phyloP scores from a whole-genome alignment of 2,888 invertebrate species.

The Pseudanteris insignis region DNA sequence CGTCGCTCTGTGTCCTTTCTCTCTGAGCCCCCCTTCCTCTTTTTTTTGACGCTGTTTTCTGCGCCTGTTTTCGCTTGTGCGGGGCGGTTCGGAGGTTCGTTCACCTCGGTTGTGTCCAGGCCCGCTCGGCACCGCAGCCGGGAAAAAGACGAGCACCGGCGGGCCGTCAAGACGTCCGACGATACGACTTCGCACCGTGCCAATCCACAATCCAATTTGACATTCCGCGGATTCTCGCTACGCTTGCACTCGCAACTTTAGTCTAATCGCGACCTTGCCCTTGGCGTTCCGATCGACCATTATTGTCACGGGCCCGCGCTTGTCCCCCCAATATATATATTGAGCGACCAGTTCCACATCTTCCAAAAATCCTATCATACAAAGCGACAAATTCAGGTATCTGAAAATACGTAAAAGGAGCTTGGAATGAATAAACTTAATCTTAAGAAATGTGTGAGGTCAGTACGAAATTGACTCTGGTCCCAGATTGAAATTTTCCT shows the following conservation, averaged over 20 bases:
- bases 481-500: no score
- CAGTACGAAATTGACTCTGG: no score
- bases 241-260: constrained; percentile 50
- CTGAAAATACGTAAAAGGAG: no score
- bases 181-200: constrained; percentile 47
- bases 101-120: constrained; percentile 61
- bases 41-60: constrained; percentile 43
- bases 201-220: constrained; percentile 56
- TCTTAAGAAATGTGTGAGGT: no score
- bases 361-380: no score
- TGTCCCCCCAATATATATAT: constrained; percentile 19
- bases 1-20: constrained; percentile 38
- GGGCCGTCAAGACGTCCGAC: constrained; percentile 49
- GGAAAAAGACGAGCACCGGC: constrained; percentile 33
- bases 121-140: constrained; percentile 33
- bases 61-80: constrained; percentile 48
- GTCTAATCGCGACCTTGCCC: constrained; percentile 34
- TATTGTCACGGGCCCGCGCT: constrained; percentile 20
- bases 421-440: no score
- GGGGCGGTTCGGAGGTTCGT: constrained; percentile 63
- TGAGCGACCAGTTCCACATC: no score
- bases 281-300: constrained; percentile 25
- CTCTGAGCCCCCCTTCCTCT: constrained; percentile 25
- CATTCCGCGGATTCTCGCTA: constrained; percentile 58
- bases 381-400: no score